These are phyloP conservation scores for Lathamus discolor DNA, from an alignment of 2,113 vertebrate species.

Conservation along the genomic window DNA sequence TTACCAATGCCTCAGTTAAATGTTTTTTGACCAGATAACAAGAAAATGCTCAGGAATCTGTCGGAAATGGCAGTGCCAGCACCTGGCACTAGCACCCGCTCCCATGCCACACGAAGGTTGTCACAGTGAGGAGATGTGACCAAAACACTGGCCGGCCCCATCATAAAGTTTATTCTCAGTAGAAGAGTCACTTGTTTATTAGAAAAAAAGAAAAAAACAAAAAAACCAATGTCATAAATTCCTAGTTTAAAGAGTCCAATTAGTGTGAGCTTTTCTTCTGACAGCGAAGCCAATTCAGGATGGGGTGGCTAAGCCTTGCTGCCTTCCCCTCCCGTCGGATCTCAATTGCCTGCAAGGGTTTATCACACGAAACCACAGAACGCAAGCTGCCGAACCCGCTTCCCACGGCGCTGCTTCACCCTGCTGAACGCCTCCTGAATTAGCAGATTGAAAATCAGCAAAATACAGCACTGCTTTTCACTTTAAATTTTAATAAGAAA, in stretches of 20 bases:
- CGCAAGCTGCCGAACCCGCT: not conserved
- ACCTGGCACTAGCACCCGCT: not conserved
- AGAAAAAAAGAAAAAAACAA: not conserved
- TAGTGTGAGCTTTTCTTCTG: not conserved
- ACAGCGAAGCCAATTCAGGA: not conserved
- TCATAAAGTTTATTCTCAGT: not conserved
- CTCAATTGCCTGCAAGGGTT: not conserved
- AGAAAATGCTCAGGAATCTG: not conserved
- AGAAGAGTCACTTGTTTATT: not conserved
- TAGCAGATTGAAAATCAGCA: slow-evolving; percentile 62
- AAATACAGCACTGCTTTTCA: slow-evolving; percentile 53
- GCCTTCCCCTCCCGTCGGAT: not conserved
- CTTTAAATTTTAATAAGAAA: slow-evolving; percentile 79
- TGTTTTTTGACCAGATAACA: not conserved
- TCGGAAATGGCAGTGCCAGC: not conserved
- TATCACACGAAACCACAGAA: not conserved
- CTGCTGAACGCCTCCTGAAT: slow-evolving; percentile 18
- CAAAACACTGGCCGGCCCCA: not conserved
- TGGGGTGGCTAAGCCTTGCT: not conserved
- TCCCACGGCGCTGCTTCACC: not conserved
- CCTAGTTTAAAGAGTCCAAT: not conserved
- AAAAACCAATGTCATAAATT: not conserved
- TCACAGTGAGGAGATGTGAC: not conserved
- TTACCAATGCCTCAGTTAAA: not conserved
- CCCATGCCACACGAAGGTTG: not conserved